Base-by-base conservation (phyloP, 2,888 invertebrate species). In the Calameuta pallipes region DNA sequence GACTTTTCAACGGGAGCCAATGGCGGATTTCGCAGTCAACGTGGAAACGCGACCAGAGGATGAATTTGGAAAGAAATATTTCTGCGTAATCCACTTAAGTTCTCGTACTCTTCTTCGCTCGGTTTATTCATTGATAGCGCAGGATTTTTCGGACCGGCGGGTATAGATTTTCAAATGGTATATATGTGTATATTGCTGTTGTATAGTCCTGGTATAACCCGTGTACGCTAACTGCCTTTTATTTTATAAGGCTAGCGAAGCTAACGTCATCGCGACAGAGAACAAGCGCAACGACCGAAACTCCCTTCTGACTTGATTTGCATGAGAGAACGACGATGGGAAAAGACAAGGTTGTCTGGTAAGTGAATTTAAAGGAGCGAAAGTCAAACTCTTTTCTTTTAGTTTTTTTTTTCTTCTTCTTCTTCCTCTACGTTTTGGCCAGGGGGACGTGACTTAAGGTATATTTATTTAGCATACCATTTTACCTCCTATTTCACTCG, bases 301-400 rank as follows among this genome's bases (percentile, higher is more conserved):
- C 71, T 71, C 31, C 31, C 71, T 3, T 34, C 31, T 71, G 33
- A 12, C 31, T 71, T 71, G 12, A 71, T 31, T 34, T 71, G 71
- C 71, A 71, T 71, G 71, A 71, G 33, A 71, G n/a, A 31, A 71
- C 71, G 71, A 34, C 71, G 33, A 34, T 71, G 71, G 34, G 71
- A 34, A 71, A 23, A 71, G 71, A 34, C 73, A 75, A 73, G 73
- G 76, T 73, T 73, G 75, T 71, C 70, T 36, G 36, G 56, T 68
- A 68, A 76, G 76, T 76, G 78, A 78, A 78, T 78, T 78, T 69
- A 69, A 78, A 78, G 73, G 78, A 71, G 71, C 71, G 76, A 78
- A 78, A 78, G 68, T 73, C 71, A 34, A 71, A 71, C 31, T 34
- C 33, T 71, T 31, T 69, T 69, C n/a, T 13, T 36, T 11, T 36